phyloP scores from a whole-genome alignment of 2,113 vertebrate genomes.

The Carassius auratus region DNA sequence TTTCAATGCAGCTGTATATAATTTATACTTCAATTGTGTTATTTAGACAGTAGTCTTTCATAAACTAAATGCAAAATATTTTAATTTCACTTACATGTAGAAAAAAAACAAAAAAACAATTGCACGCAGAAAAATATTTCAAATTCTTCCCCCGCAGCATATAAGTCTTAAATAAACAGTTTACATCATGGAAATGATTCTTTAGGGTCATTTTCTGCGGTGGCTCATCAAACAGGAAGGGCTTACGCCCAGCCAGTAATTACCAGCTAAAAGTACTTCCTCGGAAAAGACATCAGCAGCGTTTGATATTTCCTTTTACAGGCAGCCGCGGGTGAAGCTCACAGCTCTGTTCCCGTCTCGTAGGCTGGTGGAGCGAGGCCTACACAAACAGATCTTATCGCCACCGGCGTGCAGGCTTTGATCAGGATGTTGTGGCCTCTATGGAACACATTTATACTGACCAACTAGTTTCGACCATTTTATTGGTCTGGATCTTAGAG shows the following conservation, averaged over 20 bases:
- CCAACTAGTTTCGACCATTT: constrained; percentile 22
- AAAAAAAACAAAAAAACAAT: too few species aligned
- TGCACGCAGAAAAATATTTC: constrained; percentile 28
- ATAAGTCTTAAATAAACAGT: constrained; percentile 58
- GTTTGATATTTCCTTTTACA: constrained; percentile 63
- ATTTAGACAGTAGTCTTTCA: neutral
- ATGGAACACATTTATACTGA: constrained; percentile 46
- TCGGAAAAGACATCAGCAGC: constrained; percentile 56
- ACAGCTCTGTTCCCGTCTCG: constrained; percentile 16
- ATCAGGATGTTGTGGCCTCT: constrained; percentile 65
- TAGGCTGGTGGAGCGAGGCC: constrained; percentile 62
- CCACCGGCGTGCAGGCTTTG: neutral
- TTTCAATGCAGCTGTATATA: neutral
- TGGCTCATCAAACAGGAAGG: constrained; percentile 63
- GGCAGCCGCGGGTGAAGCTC: constrained; percentile 40
- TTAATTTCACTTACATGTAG: neutral
- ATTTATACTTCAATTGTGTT: neutral
- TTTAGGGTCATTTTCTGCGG: constrained; percentile 52
- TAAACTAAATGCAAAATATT: neutral
- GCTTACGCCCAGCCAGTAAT: constrained; percentile 61
- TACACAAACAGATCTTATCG: constrained; percentile 69
- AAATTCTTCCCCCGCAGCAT: constrained; percentile 45
- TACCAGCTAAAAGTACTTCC: constrained; percentile 62
- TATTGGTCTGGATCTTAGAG: constrained; percentile 29
- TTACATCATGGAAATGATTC: constrained; percentile 58